Conservation (phyloP, 1,140 invertebrate species). For the Eurytemora carolleeae region DNA sequence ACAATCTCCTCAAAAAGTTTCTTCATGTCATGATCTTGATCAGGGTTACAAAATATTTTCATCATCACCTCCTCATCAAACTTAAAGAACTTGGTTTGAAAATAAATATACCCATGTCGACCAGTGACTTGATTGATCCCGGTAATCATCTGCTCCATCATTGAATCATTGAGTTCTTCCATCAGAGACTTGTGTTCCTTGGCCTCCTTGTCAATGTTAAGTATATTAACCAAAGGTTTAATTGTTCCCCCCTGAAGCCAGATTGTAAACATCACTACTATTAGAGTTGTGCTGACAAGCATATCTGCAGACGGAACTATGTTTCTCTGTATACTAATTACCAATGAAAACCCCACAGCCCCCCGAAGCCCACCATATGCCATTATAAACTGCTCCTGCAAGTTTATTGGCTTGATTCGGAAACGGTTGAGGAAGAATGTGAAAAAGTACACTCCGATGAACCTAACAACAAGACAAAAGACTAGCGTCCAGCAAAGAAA, state of each 20-base stretch:
- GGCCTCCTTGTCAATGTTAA: slow-evolving; percentile 33
- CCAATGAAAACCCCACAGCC: slow-evolving; percentile 42
- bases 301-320: slow-evolving; percentile 30
- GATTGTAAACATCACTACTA: slow-evolving; percentile 42
- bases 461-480: slow-evolving; percentile 35
- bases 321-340: slow-evolving; percentile 32
- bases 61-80: not conserved
- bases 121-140: slow-evolving; percentile 28
- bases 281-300: slow-evolving; percentile 41
- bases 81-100: not conserved
- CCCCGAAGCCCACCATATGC: slow-evolving; percentile 43
- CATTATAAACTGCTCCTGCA: slow-evolving; percentile 42
- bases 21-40: not conserved
- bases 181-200: slow-evolving; percentile 18
- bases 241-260: slow-evolving; percentile 43
- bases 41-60: not conserved
- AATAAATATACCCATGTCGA: not conserved
- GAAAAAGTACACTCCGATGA: slow-evolving; percentile 32
- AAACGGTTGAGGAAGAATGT: slow-evolving; percentile 32
- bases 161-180: slow-evolving; percentile 31
- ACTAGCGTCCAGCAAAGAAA: slow-evolving; percentile 35
- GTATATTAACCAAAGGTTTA: slow-evolving; percentile 37
- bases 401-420: slow-evolving; percentile 28
- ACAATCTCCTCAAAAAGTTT: not conserved
- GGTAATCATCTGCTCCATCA: slow-evolving; percentile 35